Conservation (phyloP, 2,797 vertebrate genomes). For the Galaxias olidus region DNA sequence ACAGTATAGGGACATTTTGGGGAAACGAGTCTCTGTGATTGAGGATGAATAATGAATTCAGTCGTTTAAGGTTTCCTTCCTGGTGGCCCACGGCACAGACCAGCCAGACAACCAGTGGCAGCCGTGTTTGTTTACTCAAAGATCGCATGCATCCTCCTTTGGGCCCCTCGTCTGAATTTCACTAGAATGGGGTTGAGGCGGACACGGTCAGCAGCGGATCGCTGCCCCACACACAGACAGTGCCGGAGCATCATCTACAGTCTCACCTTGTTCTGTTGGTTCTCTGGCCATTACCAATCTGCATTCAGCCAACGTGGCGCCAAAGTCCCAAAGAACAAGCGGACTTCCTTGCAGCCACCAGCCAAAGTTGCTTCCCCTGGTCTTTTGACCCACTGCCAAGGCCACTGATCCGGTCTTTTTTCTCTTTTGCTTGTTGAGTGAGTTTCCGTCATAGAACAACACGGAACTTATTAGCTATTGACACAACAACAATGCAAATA, state of each 20-base stretch:
- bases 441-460: slow-evolving; percentile 59
- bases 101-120: background rate
- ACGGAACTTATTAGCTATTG: no score
- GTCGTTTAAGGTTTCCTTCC: slow-evolving; percentile 32
- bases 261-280: slow-evolving; percentile 3
- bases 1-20: slow-evolving; percentile 23
- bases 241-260: background rate
- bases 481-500: no score
- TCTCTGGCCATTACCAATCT: slow-evolving; percentile 61
- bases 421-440: slow-evolving; percentile 50
- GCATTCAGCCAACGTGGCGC: slow-evolving; percentile 76
- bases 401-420: slow-evolving; percentile 68
- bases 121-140: slow-evolving; percentile 7
- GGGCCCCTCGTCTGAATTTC: background rate
- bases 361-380: slow-evolving; percentile 73
- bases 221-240: slow-evolving; percentile 26
- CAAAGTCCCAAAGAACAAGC: slow-evolving; percentile 75
- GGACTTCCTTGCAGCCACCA: slow-evolving; percentile 70
- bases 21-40: slow-evolving; percentile 23
- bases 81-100: slow-evolving; percentile 27
- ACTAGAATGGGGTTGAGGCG: slow-evolving; percentile 9
- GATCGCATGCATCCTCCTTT: background rate
- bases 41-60: slow-evolving; percentile 46
- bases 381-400: slow-evolving; percentile 73
- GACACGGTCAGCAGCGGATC: slow-evolving; percentile 16